Evolutionary conservation across 1,140 invertebrate species (phyloP).

Genomic region (Cydia fagiglandana): DNA sequence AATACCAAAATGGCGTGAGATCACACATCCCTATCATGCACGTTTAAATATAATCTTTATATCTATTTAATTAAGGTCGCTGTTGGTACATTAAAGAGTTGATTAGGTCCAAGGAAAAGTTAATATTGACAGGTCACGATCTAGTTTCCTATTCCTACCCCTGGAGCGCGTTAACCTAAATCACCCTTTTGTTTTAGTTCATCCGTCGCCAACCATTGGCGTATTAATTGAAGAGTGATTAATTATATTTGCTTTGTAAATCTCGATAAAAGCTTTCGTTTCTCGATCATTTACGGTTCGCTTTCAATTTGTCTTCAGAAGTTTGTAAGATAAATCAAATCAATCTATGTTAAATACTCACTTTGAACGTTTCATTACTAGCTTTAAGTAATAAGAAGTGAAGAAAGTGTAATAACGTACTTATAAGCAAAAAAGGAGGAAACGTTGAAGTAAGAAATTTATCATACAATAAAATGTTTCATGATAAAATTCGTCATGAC

Average conservation of each 20-base stretch:
- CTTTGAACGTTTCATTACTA: not conserved
- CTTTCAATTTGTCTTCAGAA: not conserved
- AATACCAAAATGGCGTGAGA: slow-evolving; percentile 16
- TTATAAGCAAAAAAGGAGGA: too few relatives aligned
- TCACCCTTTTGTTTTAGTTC: slow-evolving; percentile 36
- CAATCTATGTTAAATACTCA: not conserved
- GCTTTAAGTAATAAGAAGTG: not conserved
- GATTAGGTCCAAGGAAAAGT: slow-evolving; percentile 26
- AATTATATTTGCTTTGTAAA: slow-evolving; percentile 22
- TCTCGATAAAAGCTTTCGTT: slow-evolving; percentile 11
- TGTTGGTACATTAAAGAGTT: not conserved
- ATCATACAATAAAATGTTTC: too few relatives aligned
- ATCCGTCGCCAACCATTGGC: slow-evolving; percentile 5
- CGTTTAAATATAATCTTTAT: slow-evolving; percentile 7
- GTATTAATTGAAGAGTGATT: slow-evolving; percentile 40
- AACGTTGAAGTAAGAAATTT: too few relatives aligned
- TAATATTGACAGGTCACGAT: slow-evolving; percentile 35
- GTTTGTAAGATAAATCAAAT: not conserved
- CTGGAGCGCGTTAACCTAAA: slow-evolving; percentile 39
- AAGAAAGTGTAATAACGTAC: not conserved
- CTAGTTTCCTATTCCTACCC: slow-evolving; percentile 35
- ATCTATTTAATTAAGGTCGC: not conserved
- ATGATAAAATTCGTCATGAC: too few relatives aligned
- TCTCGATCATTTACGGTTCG: not conserved
- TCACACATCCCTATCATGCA: slow-evolving; percentile 2